Evolutionary conservation across 2,113 vertebrate species (phyloP).

Genomic region (Empidonax alnorum): DNA sequence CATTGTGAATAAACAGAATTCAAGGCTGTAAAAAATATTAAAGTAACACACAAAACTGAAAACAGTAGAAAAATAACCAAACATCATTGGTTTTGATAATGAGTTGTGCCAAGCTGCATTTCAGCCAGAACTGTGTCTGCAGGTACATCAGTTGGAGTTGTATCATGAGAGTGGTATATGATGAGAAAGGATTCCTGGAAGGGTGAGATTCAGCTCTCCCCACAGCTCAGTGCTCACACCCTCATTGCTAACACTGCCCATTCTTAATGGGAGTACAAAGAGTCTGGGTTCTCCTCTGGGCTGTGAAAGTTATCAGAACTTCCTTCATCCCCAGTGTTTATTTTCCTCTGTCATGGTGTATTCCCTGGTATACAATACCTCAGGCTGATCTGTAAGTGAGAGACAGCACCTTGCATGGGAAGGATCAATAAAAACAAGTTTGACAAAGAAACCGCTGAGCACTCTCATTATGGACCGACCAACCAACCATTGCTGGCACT

Average conservation of each 20-base stretch:
- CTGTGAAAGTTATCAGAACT: slow-evolving; percentile 42
- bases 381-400: neutral
- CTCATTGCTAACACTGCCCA: neutral
- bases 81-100: neutral
- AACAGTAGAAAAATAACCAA: neutral
- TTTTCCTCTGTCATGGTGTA: slow-evolving; percentile 57
- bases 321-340: slow-evolving; percentile 41
- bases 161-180: neutral
- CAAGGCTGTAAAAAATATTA: neutral
- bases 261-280: neutral
- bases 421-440: slow-evolving; percentile 2
- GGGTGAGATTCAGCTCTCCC: neutral
- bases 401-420: neutral
- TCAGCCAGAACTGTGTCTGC: neutral
- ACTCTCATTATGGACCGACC: neutral
- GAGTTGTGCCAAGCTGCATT: neutral
- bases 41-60: neutral
- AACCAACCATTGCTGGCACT: neutral
- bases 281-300: neutral
- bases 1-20: neutral
- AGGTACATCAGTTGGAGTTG: neutral
- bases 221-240: neutral
- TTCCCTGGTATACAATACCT: slow-evolving; percentile 45
- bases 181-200: neutral
- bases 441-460: slow-evolving; percentile 29